Evolutionary conservation across 2,888 invertebrate species (phyloP).

Genomic region (Xanthia togata): DNA sequence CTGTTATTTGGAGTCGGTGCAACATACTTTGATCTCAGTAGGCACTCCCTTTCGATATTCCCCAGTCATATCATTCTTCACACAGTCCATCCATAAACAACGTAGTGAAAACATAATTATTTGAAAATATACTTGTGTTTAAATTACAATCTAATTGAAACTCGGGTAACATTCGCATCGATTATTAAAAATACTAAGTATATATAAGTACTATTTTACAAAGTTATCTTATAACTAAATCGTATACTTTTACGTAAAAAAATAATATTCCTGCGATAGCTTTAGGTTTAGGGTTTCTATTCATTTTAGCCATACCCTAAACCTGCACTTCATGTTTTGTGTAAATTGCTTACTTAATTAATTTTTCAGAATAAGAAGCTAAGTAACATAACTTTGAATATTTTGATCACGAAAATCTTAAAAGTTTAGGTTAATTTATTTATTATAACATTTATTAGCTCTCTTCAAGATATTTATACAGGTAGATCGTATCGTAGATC

Average conservation of each 20-base stretch:
- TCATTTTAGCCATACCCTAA: background rate
- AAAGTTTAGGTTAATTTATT: too few relatives aligned
- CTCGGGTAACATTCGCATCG: too few relatives aligned
- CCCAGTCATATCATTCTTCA: background rate
- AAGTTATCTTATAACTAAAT: background rate
- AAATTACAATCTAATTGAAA: too few relatives aligned
- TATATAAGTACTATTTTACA: background rate
- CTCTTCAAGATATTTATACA: background rate
- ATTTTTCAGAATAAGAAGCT: background rate
- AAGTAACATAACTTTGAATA: background rate
- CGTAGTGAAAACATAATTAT: too few relatives aligned
- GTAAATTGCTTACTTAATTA: background rate
- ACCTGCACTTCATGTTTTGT: background rate
- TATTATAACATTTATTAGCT: too few relatives aligned
- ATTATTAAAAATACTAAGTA: too few relatives aligned
- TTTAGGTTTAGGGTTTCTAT: background rate
- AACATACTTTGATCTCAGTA: too few relatives aligned
- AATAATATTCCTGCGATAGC: background rate
- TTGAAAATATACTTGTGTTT: too few relatives aligned
- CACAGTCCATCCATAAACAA: too few relatives aligned
- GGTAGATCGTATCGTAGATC: background rate
- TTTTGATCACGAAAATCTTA: background rate
- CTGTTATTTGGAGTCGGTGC: too few relatives aligned
- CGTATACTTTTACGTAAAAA: slow-evolving; percentile 10
- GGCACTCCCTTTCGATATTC: too few relatives aligned